Evolutionary conservation across 2,113 vertebrate genomes (phyloP).

Genomic region (Cyprinodon variegatus): DNA sequence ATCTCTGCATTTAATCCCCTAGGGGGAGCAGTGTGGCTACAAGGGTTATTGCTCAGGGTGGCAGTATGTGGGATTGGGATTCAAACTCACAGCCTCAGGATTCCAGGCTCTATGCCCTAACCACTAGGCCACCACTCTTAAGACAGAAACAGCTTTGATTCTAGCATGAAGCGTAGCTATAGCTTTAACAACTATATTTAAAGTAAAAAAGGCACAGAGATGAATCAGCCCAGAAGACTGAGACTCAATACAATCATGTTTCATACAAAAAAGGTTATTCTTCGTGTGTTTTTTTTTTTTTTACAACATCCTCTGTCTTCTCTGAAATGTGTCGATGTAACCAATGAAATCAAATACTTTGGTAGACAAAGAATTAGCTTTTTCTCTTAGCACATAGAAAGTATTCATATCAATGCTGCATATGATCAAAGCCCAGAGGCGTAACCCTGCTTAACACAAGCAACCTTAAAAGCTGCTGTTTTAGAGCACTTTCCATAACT

Average conservation of each 20-base stretch:
- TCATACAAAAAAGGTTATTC: background rate
- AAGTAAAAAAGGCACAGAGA: background rate
- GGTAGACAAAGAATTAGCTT: background rate
- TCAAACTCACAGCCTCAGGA: too few relatives aligned
- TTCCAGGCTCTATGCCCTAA: too few relatives aligned
- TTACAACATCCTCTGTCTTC: background rate
- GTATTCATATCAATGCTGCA: slow-evolving; percentile 28
- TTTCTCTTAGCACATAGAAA: slow-evolving; percentile 21
- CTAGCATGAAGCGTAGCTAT: too few relatives aligned
- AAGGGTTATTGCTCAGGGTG: too few relatives aligned
- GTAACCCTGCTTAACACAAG: background rate
- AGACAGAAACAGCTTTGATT: background rate
- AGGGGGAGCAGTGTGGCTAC: too few relatives aligned
- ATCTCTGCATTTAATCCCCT: too few relatives aligned
- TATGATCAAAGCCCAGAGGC: slow-evolving; percentile 48
- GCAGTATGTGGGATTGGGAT: background rate
- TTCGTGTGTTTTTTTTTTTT: too few relatives aligned
- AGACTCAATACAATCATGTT: background rate
- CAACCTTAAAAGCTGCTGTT: slow-evolving; percentile 7
- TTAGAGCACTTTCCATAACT: background rate
- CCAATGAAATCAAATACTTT: slow-evolving; percentile 9
- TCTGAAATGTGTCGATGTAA: slow-evolving; percentile 7
- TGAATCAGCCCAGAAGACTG: background rate
- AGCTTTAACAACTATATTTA: background rate
- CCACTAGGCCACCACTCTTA: too few relatives aligned